Conservation (phyloP, 2,113 vertebrate genomes). For the Pristiophorus japonicus region DNA sequence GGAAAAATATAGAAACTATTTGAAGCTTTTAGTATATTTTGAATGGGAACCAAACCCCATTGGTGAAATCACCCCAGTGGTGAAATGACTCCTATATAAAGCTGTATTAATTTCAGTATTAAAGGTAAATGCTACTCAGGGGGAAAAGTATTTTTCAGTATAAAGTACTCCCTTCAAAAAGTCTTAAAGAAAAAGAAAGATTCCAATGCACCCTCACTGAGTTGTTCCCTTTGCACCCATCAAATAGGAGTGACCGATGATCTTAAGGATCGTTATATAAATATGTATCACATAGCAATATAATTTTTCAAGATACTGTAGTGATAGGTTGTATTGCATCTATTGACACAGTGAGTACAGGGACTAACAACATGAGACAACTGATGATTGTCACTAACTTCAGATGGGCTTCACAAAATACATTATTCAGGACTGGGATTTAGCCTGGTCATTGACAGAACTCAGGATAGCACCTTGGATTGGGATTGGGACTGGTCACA, state of each 20-base stretch:
- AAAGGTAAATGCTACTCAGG: neutral
- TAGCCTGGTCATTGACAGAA: neutral
- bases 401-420: neutral
- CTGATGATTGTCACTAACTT: neutral
- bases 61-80: neutral
- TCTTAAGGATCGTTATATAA: neutral
- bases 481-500: neutral
- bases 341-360: neutral
- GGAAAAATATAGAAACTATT: neutral
- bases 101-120: neutral
- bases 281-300: neutral
- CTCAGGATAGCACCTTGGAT: neutral
- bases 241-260: neutral
- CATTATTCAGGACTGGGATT: neutral
- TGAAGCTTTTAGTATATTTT: neutral
- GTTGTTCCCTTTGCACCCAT: neutral
- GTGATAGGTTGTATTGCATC: neutral
- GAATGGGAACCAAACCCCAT: neutral
- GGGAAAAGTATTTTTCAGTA: neutral
- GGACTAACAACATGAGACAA: neutral
- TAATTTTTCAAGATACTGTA: neutral
- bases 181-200: no score
- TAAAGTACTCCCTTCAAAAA: no score
- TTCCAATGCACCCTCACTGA: neutral
- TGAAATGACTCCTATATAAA: neutral